Percentiles rank a stretch among this genome's conserved stretches.
Evolutionary conservation across 2,797 vertebrate species (phyloP).

Genomic region (Acanthurus tractus): DNA sequence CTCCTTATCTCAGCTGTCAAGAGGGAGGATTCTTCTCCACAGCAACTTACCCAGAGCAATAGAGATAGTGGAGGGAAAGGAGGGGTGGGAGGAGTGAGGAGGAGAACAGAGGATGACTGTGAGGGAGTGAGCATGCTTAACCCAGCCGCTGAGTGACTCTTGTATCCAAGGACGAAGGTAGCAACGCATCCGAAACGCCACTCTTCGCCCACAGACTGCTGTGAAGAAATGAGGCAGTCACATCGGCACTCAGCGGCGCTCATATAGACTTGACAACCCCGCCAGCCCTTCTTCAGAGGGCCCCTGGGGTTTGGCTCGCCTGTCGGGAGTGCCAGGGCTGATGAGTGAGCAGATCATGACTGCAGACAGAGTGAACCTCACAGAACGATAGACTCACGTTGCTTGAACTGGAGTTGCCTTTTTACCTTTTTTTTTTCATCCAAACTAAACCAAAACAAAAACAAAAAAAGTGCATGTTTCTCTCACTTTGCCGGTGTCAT

Average conservation of each 20-base stretch:
- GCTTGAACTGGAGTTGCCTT: constrained; percentile 57
- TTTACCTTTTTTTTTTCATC: neutral
- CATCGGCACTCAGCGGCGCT: constrained; percentile 56
- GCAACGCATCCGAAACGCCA: constrained; percentile 77
- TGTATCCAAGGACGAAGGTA: constrained; percentile 89
- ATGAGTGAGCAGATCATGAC: constrained; percentile 68
- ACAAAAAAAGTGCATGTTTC: constrained; percentile 28
- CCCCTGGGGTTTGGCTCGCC: constrained; percentile 53
- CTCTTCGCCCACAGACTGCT: constrained; percentile 70
- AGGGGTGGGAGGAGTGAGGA: constrained; percentile 69
- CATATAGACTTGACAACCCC: constrained; percentile 57
- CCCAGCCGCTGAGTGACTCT: constrained; percentile 85
- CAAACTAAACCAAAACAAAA: neutral
- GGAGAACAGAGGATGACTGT: constrained; percentile 79
- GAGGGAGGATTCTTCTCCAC: constrained; percentile 71
- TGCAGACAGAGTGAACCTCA: constrained; percentile 39
- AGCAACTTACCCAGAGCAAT: constrained; percentile 72
- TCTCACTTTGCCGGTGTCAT: constrained; percentile 16
- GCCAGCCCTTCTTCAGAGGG: constrained; percentile 49
- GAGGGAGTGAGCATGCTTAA: constrained; percentile 73
- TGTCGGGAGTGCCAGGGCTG: constrained; percentile 58
- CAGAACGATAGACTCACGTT: constrained; percentile 38
- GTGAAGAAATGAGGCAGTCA: constrained; percentile 68
- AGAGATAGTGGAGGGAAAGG: constrained; percentile 71
- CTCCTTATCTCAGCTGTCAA: constrained; percentile 76